Percentiles rank a stretch among this genome's conserved stretches.
These are phyloP conservation scores for Folsomia manolachei DNA, from an alignment of 2,888 invertebrate genomes.

Conservation along the genomic window DNA sequence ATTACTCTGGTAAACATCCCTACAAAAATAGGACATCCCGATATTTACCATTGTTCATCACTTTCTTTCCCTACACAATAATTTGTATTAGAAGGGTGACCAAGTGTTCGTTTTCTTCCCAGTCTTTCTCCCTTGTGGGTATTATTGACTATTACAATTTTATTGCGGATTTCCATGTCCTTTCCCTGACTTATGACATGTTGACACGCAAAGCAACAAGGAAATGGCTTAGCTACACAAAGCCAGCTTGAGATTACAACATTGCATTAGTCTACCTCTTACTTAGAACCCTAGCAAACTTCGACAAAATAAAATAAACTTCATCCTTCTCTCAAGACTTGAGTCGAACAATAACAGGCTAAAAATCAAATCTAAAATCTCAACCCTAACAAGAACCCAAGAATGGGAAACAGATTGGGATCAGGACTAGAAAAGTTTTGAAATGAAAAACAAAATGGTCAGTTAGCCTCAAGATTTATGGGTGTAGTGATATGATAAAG, in stretches of 20 bases:
- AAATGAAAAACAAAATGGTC: neutral
- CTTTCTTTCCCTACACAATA: too few species aligned
- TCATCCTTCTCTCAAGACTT: neutral
- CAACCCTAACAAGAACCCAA: too few species aligned
- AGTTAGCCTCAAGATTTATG: neutral
- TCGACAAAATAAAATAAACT: too few species aligned
- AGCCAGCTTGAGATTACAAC: neutral
- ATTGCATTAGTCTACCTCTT: too few species aligned
- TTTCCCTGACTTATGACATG: constrained; percentile 22
- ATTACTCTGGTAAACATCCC: too few species aligned
- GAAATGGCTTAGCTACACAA: too few species aligned
- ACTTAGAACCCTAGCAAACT: too few species aligned
- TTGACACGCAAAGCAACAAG: constrained; percentile 20
- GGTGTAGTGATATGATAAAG: neutral
- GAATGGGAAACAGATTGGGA: neutral
- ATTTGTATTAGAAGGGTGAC: too few species aligned
- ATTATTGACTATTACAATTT: constrained; percentile 19
- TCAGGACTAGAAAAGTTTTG: neutral
- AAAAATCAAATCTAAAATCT: neutral
- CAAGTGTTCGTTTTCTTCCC: neutral
- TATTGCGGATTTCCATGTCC: constrained; percentile 29
- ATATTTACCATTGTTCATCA: too few species aligned
- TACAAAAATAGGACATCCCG: too few species aligned
- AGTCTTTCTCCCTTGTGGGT: neutral
- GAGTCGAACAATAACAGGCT: neutral